Evolutionary conservation across 2,888 invertebrate genomes (phyloP).

Genomic region (Lycophotia porphyrea): DNA sequence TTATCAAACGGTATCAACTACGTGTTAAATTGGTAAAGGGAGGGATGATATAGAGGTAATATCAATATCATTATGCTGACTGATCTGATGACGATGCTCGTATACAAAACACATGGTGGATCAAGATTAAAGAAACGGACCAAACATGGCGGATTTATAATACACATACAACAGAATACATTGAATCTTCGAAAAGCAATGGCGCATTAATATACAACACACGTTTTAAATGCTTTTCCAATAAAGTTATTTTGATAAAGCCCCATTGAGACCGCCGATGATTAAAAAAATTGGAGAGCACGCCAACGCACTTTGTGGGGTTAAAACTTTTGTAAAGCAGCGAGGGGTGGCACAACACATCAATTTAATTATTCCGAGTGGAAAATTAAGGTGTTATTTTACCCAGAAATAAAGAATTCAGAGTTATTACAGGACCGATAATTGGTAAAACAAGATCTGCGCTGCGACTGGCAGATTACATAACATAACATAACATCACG

Average conservation of each 20-base stretch:
- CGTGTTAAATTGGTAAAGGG: neutral
- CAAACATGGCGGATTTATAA: neutral
- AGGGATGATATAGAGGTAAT: neutral
- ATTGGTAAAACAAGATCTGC: slow-evolving; percentile 43
- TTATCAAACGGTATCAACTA: neutral
- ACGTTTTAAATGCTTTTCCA: slow-evolving; percentile 19
- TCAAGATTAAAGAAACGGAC: neutral
- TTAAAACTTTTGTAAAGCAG: slow-evolving; percentile 22
- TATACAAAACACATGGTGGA: neutral
- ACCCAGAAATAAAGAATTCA: slow-evolving; percentile 37
- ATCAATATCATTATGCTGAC: neutral
- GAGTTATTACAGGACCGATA: slow-evolving; percentile 44
- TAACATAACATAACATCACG: too few species aligned
- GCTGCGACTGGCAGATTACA: slow-evolving; percentile 7
- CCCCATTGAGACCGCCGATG: slow-evolving; percentile 11
- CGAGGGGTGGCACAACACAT: slow-evolving; percentile 5
- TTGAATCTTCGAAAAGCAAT: neutral
- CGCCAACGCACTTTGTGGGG: neutral
- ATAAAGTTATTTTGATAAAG: slow-evolving; percentile 36
- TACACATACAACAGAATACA: neutral
- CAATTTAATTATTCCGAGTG: slow-evolving; percentile 38
- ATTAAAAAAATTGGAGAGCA: slow-evolving; percentile 43
- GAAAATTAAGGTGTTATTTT: slow-evolving; percentile 14
- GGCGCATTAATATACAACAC: neutral
- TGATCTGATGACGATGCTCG: neutral